Evolutionary conservation across 2,113 vertebrate genomes (phyloP).

Genomic region (Ctenodactylus gundi): DNA sequence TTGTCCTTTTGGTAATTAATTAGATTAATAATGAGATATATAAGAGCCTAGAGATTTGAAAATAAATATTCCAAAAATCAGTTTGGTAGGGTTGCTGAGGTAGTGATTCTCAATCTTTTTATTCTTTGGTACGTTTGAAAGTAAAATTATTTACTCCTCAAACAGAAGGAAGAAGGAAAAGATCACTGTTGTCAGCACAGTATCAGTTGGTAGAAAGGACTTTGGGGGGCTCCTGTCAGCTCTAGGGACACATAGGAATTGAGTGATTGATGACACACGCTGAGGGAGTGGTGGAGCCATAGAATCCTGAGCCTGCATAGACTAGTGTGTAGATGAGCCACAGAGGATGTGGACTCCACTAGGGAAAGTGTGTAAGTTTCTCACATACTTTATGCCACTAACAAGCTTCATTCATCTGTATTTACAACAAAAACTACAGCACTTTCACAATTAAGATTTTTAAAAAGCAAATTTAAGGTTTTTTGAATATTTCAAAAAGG

Average conservation of each 20-base stretch:
- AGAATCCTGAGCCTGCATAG: not conserved
- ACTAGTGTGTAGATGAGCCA: too few species aligned
- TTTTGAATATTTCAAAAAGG: not conserved
- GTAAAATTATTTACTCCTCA: not conserved
- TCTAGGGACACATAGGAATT: not conserved
- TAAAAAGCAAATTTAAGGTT: not conserved
- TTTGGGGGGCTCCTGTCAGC: not conserved
- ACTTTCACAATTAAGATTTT: too few species aligned
- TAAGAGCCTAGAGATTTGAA: not conserved
- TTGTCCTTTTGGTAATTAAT: not conserved
- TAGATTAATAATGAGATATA: not conserved
- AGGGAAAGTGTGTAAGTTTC: not conserved
- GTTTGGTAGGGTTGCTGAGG: not conserved
- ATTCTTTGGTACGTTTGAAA: not conserved
- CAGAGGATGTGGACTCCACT: not conserved
- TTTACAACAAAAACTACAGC: not conserved
- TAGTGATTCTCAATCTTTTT: not conserved
- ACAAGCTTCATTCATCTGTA: not conserved
- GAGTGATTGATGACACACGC: not conserved
- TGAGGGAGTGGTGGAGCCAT: not conserved
- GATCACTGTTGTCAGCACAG: not conserved
- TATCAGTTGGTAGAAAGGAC: not conserved
- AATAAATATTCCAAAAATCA: not conserved
- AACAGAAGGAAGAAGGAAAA: not conserved
- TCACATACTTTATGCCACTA: not conserved